Base-by-base conservation (phyloP, 2,113 vertebrate genomes). In the Edolisoma coerulescens region DNA sequence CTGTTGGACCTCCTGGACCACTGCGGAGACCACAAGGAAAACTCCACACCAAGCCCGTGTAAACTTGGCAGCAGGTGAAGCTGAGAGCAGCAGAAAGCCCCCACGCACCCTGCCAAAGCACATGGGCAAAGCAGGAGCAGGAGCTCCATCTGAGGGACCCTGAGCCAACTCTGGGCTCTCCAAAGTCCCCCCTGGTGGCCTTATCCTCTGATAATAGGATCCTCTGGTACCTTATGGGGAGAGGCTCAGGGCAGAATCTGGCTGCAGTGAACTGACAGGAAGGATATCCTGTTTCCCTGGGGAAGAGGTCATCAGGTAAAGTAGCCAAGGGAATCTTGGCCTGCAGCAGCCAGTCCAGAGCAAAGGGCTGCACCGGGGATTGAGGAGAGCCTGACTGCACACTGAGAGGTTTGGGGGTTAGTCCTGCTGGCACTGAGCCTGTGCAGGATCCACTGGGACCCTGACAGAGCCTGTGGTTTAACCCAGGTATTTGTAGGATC, bases 111-210 rank as follows among this genome's bases (percentile, higher is more conserved):
- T 41, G 27, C 16, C 6, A 5, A 2, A 82, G 56, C 28, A 45
- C 37, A 1, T 10, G 9, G 26, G 12, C 0, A 0, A 83, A 83
- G 23, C 1, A 1, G 17, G 27, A 83, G 23, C 1, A 1, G 17
- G 27, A 84, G 16, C 12, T 80, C 39, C 42, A 10, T 42, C 63
- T 63, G 44, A 86, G 39, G 33, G 44, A 59, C 10, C 19, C 11
- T 13, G 9, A 75, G 22, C 28, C 27, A 4, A 2, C 26, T 50
- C 57, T 76, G 53, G 30, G 8, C 23, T 64, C 30, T 23, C 26
- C 20, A 30, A 7, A 50, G 35, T 60, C 27, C 35, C 20, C 8
- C 33, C 79, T 86, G 50, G 53, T 63, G 63, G 30, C 49, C 53
- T 84, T n/a, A 52, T 54, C 39, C 14, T 64, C 41, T 69, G 39